Evolutionary conservation across 2,113 vertebrate species (phyloP).

Genomic region (Rana temporaria): DNA sequence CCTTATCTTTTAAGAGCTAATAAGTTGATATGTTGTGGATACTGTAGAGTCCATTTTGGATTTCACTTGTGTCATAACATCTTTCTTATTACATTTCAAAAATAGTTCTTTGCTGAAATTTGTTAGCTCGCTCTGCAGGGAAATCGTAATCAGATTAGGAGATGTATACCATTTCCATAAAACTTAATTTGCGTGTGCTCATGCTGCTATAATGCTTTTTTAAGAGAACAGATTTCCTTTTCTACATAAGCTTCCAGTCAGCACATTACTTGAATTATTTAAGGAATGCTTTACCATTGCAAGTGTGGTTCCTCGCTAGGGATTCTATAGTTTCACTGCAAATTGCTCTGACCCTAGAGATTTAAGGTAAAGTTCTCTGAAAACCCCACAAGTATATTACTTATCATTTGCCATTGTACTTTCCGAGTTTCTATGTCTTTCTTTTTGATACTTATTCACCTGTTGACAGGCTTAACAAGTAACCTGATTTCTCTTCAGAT

Average conservation of each 20-base stretch:
- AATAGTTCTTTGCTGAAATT: neutral
- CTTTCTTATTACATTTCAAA: constrained; percentile 20
- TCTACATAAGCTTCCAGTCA: constrained; percentile 45
- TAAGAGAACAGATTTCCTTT: constrained; percentile 26
- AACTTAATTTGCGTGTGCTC: constrained; percentile 31
- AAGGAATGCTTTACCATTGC: constrained; percentile 20
- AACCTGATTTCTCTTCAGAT: no score
- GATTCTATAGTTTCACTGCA: neutral
- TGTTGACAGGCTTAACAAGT: neutral
- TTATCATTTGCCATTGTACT: neutral
- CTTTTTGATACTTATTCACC: neutral
- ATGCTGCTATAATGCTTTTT: constrained; percentile 38
- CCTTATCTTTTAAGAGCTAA: no score
- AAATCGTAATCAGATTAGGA: constrained; percentile 28
- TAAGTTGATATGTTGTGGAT: no score
- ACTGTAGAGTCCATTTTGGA: neutral
- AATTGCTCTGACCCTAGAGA: constrained; percentile 11
- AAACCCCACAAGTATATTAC: neutral
- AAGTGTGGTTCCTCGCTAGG: neutral
- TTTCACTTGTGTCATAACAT: constrained; percentile 20
- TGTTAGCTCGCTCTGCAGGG: constrained; percentile 19
- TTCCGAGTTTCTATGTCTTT: constrained; percentile 1
- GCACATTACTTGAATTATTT: constrained; percentile 49
- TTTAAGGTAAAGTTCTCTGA: neutral
- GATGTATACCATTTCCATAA: constrained; percentile 45